phyloP scores from a whole-genome alignment of 2,888 invertebrate species.

The Ametastegia equiseti region DNA sequence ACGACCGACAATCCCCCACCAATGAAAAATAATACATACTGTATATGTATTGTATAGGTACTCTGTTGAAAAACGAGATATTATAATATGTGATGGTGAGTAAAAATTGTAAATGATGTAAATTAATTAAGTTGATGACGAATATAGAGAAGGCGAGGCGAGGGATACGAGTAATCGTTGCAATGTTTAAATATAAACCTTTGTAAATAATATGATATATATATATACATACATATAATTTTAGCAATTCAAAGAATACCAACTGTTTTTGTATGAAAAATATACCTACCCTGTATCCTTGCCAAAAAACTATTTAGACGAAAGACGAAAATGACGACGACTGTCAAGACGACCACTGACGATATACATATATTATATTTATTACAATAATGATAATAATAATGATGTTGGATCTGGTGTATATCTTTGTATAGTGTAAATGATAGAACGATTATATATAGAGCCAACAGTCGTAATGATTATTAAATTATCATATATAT shows the following conservation, averaged over 20 bases:
- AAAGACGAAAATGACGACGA: too few species aligned
- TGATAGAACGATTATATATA: constrained; percentile 36
- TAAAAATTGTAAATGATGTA: not conserved
- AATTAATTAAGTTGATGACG: too few species aligned
- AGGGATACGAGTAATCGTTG: not conserved
- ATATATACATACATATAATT: not conserved
- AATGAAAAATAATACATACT: not conserved
- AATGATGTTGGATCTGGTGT: constrained; percentile 70
- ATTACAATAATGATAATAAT: constrained; percentile 59
- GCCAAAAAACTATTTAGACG: constrained; percentile 71
- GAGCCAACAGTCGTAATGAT: constrained; percentile 14
- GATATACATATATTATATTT: constrained; percentile 56
- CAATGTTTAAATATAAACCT: not conserved
- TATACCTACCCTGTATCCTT: constrained; percentile 71
- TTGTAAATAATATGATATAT: not conserved
- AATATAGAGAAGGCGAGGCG: not conserved
- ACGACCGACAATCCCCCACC: constrained; percentile 39
- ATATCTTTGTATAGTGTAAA: constrained; percentile 72
- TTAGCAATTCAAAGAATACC: constrained; percentile 62
- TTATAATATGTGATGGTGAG: not conserved
- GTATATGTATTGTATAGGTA: not conserved
- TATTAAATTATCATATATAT: constrained; percentile 7
- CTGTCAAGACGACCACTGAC: too few species aligned
- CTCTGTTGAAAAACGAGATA: not conserved
- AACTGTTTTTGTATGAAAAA: constrained; percentile 67